Conservation (phyloP, 2,113 vertebrate genomes). For the Nyctibius bracteatus region DNA sequence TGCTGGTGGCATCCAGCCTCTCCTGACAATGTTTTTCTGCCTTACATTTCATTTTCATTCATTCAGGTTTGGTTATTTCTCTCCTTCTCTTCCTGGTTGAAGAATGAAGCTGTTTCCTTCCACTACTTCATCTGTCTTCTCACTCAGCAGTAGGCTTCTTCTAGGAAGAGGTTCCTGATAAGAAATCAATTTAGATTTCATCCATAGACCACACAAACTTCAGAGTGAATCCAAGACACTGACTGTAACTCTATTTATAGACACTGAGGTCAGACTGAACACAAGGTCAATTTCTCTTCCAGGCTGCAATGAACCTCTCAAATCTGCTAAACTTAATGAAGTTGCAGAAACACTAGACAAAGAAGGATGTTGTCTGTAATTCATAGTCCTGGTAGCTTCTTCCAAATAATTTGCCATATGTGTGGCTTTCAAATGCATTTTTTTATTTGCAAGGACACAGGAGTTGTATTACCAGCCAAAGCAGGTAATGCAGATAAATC, state of each 20-base stretch:
- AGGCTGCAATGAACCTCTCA: neutral
- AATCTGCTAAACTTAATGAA: neutral
- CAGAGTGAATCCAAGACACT: neutral
- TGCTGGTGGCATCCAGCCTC: neutral
- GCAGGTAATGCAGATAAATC: neutral
- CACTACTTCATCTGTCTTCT: neutral
- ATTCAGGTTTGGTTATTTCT: neutral
- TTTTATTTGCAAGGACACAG: neutral
- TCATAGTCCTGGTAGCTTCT: neutral
- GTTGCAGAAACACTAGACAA: neutral
- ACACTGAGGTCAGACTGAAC: slow-evolving; percentile 18
- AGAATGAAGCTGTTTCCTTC: neutral
- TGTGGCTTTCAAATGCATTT: neutral
- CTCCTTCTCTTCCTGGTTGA: neutral
- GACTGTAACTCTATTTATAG: slow-evolving; percentile 28
- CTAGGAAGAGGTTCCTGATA: slow-evolving; percentile 15
- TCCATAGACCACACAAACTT: neutral
- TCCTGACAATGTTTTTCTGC: neutral
- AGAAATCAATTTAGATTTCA: neutral
- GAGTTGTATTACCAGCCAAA: neutral
- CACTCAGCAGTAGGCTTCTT: neutral
- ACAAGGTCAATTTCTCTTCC: slow-evolving; percentile 29
- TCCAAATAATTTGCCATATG: neutral
- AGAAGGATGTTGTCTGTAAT: neutral
- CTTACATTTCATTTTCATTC: neutral